Conservation (phyloP, 2,888 invertebrate genomes). For the Phlogophora meticulosa region DNA sequence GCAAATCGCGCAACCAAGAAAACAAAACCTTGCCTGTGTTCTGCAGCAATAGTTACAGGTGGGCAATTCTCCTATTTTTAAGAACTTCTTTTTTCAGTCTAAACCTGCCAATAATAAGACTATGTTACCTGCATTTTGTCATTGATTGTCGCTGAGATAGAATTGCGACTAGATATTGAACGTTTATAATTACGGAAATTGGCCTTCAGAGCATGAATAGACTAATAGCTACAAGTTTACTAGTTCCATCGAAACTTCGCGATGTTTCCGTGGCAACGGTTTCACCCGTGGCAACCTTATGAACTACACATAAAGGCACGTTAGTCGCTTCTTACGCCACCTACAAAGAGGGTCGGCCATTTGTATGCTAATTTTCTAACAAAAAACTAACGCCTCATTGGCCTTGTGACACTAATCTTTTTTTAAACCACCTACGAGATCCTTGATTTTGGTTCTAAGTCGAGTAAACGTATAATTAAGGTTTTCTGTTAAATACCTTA, state of each 20-base stretch:
- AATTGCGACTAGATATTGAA: no score
- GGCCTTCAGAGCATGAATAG: not conserved
- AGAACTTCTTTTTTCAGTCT: no score
- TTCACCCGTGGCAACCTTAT: slow-evolving; percentile 5
- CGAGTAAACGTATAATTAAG: slow-evolving; percentile 9
- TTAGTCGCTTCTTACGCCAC: slow-evolving; percentile 39
- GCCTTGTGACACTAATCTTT: slow-evolving; percentile 19
- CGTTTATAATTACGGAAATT: no score
- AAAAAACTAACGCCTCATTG: slow-evolving; percentile 41
- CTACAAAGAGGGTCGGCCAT: slow-evolving; percentile 38
- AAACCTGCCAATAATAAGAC: no score
- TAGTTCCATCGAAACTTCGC: slow-evolving; percentile 16
- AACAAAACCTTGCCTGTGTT: not conserved
- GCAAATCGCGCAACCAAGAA: not conserved
- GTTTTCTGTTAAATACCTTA: slow-evolving; percentile 11
- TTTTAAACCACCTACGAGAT: slow-evolving; percentile 39
- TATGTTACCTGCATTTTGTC: no score
- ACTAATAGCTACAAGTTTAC: slow-evolving; percentile 17
- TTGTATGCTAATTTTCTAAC: slow-evolving; percentile 45
- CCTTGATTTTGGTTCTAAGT: slow-evolving; percentile 27
- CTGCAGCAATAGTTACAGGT: not conserved
- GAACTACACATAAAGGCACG: slow-evolving; percentile 36
- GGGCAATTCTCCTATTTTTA: no score
- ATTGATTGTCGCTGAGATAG: no score
- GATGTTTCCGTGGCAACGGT: slow-evolving; percentile 9